A percentile compares a stretch with the other conserved stretches of the same genome.
Evolutionary conservation across 2,888 invertebrate genomes (phyloP).

Genomic region (Ischnus inquisitorius): DNA sequence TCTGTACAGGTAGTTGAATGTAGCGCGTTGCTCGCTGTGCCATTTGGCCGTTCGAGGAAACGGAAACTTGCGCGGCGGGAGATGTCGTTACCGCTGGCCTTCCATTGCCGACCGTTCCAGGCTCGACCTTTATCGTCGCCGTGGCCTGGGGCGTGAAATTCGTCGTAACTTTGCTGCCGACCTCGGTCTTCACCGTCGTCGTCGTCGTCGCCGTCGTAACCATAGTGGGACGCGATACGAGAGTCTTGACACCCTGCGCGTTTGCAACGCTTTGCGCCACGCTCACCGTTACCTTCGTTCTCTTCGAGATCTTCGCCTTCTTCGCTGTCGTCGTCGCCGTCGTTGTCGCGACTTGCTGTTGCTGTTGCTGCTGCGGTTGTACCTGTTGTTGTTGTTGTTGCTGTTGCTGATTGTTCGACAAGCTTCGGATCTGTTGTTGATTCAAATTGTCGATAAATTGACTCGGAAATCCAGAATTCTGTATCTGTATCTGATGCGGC

Average conservation of each 20-base stretch:
- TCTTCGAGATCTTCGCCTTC: slow-evolving; percentile 82
- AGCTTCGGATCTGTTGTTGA: slow-evolving; percentile 83
- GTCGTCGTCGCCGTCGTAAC: slow-evolving; percentile 71
- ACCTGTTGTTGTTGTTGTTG: background rate
- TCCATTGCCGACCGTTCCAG: slow-evolving; percentile 63
- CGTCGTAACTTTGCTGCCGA: slow-evolving; percentile 72
- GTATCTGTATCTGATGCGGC: slow-evolving; percentile 84
- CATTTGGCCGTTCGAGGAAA: slow-evolving; percentile 81
- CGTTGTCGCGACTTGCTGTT: slow-evolving; percentile 15
- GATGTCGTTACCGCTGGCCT: slow-evolving; percentile 57
- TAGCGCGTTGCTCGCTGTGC: slow-evolving; percentile 89
- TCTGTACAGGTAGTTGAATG: slow-evolving; percentile 91
- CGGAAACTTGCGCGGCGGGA: slow-evolving; percentile 59
- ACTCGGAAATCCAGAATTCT: slow-evolving; percentile 84
- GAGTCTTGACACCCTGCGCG: slow-evolving; percentile 76
- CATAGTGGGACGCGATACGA: slow-evolving; percentile 76
- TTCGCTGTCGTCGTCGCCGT: slow-evolving; percentile 74
- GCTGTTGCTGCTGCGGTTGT: background rate
- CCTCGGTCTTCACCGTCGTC: slow-evolving; percentile 75
- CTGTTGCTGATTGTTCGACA: slow-evolving; percentile 76
- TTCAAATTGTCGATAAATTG: slow-evolving; percentile 84
- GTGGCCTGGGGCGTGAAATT: slow-evolving; percentile 79
- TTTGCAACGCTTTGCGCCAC: slow-evolving; percentile 75
- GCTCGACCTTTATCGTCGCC: slow-evolving; percentile 58
- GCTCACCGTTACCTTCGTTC: slow-evolving; percentile 77